These are phyloP conservation scores for Myopa tessellatipennis DNA, from an alignment of 2,888 invertebrate species.

Conservation along the genomic window DNA sequence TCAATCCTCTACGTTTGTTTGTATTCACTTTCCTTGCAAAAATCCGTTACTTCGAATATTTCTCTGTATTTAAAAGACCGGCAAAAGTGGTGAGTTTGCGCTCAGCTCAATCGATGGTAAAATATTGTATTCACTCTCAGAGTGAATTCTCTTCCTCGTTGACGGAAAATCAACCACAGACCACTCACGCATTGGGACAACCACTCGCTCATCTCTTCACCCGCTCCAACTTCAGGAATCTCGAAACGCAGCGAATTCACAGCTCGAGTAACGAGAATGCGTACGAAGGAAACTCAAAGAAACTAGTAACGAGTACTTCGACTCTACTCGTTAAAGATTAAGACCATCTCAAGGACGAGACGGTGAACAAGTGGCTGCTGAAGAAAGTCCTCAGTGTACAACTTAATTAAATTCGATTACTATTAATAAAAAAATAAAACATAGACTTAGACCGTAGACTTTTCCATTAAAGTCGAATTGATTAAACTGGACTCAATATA, in stretches of 20 bases:
- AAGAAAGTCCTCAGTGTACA: too few relatives aligned
- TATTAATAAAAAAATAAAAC: too few relatives aligned
- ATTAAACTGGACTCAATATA: too few relatives aligned
- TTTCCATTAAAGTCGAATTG: too few relatives aligned
- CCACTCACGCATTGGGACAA: background rate
- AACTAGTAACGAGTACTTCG: slow-evolving; percentile 45
- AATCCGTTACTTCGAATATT: slow-evolving; percentile 29
- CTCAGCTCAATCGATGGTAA: slow-evolving; percentile 29
- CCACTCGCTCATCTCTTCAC: background rate
- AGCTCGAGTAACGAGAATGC: slow-evolving; percentile 39
- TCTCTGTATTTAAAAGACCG: slow-evolving; percentile 52
- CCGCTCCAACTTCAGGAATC: background rate
- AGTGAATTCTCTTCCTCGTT: slow-evolving; percentile 41
- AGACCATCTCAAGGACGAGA: background rate
- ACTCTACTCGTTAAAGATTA: background rate
- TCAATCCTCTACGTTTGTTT: background rate
- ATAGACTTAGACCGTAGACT: too few relatives aligned
- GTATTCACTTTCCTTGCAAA: background rate
- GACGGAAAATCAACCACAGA: slow-evolving; percentile 35
- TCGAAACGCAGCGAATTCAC: slow-evolving; percentile 28
- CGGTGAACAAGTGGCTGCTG: background rate
- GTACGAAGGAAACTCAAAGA: slow-evolving; percentile 41
- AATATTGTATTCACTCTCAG: slow-evolving; percentile 44
- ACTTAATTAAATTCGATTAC: too few relatives aligned
- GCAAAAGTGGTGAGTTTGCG: slow-evolving; percentile 61